Base-by-base conservation (phyloP, 2,113 vertebrate species). In the Ranitomeya imitator region DNA sequence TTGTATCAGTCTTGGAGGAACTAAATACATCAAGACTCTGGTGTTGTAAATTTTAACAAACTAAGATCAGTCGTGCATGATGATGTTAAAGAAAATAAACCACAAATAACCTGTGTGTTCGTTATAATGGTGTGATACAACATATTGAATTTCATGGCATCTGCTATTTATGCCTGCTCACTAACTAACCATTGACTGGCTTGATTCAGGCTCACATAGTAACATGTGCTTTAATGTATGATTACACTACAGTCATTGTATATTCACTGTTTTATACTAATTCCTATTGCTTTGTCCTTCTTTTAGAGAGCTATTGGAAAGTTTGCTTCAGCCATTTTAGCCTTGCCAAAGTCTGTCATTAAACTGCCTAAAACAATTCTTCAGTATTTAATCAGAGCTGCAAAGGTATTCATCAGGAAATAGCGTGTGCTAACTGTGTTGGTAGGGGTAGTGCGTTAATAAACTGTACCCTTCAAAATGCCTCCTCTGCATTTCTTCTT, bases 351-450 rank as follows among this genome's bases (percentile, higher is more conserved):
- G 95, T 99, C 98, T 96, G 90, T 99, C 95, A 96, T 99, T 96
- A 99, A 98, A 95, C 97, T 99, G 92, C 98, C 98, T 93, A 99
- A 98, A 99, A 98, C 97, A 94, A 96, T 99, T 91, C 98, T 99
- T 93, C 97, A 99, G 91, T 99, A 97, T 96, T 94, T 99, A 96
- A 95, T 98, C 93, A 98, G 96, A 96, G 97, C 97, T 95, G 96
- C 95, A 93, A 99, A 99, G 98, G 98, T 99, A 99, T 95, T 94
- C 93, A 90, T 88, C 12, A 73, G 90, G 76, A 74, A 71, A 91
- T 90, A 89, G 86, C 94, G 86, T 88, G 79, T 92, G 88, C 93
- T 91, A 87, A 90, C 55, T 91, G 91, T 93, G 86, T 90, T 90
- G 86, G 77, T 21, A 83, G 89, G 89, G 1, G 0, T 93, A 92